Base-by-base conservation (phyloP, 2,113 vertebrate species). In the Apaloderma vittatum region DNA sequence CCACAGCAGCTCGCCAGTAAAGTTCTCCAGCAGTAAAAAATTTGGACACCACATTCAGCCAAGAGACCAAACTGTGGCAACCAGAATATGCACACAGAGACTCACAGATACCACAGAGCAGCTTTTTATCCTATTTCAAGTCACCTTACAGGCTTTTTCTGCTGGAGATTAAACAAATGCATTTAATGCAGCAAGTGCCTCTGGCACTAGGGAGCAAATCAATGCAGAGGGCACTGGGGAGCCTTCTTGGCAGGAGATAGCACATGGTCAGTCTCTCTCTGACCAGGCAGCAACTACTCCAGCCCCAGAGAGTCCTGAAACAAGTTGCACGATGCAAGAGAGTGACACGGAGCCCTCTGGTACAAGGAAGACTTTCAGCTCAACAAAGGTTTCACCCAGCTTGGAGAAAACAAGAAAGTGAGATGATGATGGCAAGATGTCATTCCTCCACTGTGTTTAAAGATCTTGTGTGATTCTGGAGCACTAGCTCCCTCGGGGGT, bases 31-130 rank as follows among this genome's bases (percentile, higher is more conserved):
- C 15, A 79, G 48, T 37, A 68, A 2, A 72, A 11, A 77, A 48
- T 55, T 0, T 74, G 55, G 72, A 75, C 23, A 57, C 15, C 49
- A 51, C 0, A 0, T 30, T 34, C 37, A 84, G 19, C 40, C 59
- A 63, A 21, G 24, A 72, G 16, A 57, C 7, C 7, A 1, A 73
- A 24, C 19, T 24, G 27, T 36, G 36, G 62, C 1, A 3, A 22
- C 30, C 55, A 37, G 45, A 70, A 74, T 6, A 12, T 0, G 1
- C 23, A 24, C 4, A 11, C 20, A 61, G 40, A 76, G 23, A 11
- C 34, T 51, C 52, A 30, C 16, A 58, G 37, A 22, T 37, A 54
- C 5, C 23, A 26, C 40, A 57, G 23, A 63, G n/a, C 20, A 9
- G 20, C 6, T 54, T 24, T 37, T 59, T 48, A 10, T 54, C 26